phyloP scores from a whole-genome alignment of 1,140 invertebrate genomes.

The Mizuhopecten yessoensis region DNA sequence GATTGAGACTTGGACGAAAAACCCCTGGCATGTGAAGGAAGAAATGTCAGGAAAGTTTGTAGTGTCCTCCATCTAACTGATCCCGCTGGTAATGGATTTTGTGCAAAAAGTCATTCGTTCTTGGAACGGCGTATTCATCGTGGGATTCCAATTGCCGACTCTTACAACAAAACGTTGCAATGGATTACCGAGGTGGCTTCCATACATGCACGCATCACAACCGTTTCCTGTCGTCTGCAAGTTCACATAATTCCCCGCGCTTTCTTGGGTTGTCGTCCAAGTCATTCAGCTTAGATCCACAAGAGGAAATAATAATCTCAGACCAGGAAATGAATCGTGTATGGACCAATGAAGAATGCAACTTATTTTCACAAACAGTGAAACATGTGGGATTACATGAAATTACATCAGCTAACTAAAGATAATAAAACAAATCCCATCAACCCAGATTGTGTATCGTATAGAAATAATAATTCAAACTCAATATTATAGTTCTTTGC shows the following conservation, averaged over 20 bases:
- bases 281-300: conserved; percentile 23
- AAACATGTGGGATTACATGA: conserved; percentile 16
- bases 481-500: neutral
- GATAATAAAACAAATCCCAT: neutral
- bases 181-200: conserved; percentile 36
- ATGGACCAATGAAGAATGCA: neutral
- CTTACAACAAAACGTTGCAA: conserved; percentile 24
- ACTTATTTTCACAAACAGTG: neutral
- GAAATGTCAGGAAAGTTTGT: conserved; percentile 38
- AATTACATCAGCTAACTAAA: conserved; percentile 7
- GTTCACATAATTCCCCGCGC: conserved; percentile 37
- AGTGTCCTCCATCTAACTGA: conserved; percentile 17
- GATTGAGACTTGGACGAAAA: conserved; percentile 38
- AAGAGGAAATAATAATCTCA: conserved; percentile 39
- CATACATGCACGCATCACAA: conserved; percentile 37
- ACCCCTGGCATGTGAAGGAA: conserved; percentile 36
- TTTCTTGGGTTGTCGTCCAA: conserved; percentile 7
- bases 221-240: conserved; percentile 31
- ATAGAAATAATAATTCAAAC: neutral
- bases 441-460: neutral
- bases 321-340: neutral
- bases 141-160: conserved; percentile 25
- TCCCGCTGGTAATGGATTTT: conserved; percentile 16
- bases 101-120: conserved; percentile 38
- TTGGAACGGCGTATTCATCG: conserved; percentile 37